Base-by-base conservation (phyloP, 2,113 vertebrate species). In the Petromus typicus region DNA sequence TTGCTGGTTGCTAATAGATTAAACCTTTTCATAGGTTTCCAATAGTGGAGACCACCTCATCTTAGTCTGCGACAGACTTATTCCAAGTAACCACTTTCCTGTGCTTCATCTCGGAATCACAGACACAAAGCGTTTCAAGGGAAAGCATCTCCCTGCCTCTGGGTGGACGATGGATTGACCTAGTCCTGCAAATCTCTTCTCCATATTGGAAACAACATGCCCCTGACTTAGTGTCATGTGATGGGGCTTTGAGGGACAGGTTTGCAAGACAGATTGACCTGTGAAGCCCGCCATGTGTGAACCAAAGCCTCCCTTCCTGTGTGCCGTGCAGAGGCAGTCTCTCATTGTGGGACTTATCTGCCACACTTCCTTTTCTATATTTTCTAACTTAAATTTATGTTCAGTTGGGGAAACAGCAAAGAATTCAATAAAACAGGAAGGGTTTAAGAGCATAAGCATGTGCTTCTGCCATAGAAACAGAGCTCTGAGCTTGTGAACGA, bases 361-460 rank as follows among this genome's bases (percentile, higher is more conserved):
- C 34, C 20, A 67, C 56, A 57, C 61, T 83, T 67, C 61, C 95
- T 80, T 78, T 75, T 64, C 37, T n/a, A n/a, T n/a, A 78, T 7
- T 54, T 92, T 64, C 83, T 84, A 61, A 94, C 30, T 96, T 67
- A 37, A 61, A 56, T 83, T 93, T 86, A 86, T 86, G 34, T 82
- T 61, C 86, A 75, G 8, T 27, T 91, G 48, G 80, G 59, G 61
- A 90, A 87, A 80, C 40, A 83, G 78, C 37, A 90, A 71, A 85
- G 71, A 71, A 83, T 64, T 89, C 45, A 27, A 63, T 83, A 48
- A 67, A 87, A 20, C n/a, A 59, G 69, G 95, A 54, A 30, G 12
- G 0, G 32, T 4, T 16, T 37, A 16, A 75, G 40, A 43, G 11
- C 8, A 14, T 11, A 67, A 18, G 63, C 37, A 1, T 17, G 23